Base-by-base conservation (phyloP, 2,888 invertebrate genomes). In the Sinohyriopsis cumingii region DNA sequence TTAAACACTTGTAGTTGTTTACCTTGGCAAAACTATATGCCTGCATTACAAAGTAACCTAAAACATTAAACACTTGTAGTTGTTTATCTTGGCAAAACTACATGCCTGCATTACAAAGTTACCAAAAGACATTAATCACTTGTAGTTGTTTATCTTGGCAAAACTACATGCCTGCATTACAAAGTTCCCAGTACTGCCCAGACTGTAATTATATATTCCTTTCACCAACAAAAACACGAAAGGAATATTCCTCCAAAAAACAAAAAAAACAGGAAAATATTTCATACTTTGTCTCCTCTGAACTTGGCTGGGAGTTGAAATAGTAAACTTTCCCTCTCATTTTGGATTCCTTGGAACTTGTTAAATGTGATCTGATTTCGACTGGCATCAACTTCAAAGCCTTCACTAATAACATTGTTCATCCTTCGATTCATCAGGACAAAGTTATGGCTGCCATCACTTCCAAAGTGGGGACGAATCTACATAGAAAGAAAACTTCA, bases 291-390 rank as follows among this genome's bases (percentile, higher is more conserved):
- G 75, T 88, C 84, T 24, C 89, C 89, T 67, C 86, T 78, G 82
- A 87, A 89, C 68, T 83, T 85, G 19, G 86, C 80, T 20, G 87
- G 88, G 28, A 88, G 80, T 67, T 82, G 79, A 79, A 85, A 86
- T 82, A 83, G 88, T 20, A 88, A 78, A 65, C 86, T 89, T 78
- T 84, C 87, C 57, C 80, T 76, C 67, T 82, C 87, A 72, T 78
- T 73, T 82, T 85, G 87, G 33, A 85, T 80, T 54, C 80, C 86
- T 57, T 80, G 66, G 76, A 90, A 89, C 55, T 79, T 76, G 59
- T 84, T 83, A 76, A 88, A 90, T 12, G 81, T 84, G 63, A 90
- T 82, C 76, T 83, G 92, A 85, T 84, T 92, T 86, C 69, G 90
- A 78, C 76, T 88, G 77, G 63, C 89, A 83, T 77, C 91, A 5